Conservation (phyloP, 2,888 invertebrate species). For the Spilarctia lutea region DNA sequence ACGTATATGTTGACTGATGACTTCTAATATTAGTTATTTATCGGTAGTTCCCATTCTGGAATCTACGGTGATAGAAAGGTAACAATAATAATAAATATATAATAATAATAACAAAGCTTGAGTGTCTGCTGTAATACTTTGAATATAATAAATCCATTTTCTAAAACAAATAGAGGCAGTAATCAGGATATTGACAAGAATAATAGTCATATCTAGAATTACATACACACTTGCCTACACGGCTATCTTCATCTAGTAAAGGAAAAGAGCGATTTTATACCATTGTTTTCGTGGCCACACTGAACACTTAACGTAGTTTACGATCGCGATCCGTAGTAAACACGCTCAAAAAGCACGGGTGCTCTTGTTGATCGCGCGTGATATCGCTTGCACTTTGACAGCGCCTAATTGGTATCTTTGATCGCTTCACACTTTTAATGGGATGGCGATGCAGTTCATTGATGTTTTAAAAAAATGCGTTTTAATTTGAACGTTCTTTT, state of each 20-base stretch:
- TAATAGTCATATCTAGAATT: neutral
- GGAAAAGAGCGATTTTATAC: neutral
- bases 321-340: slow-evolving; percentile 63
- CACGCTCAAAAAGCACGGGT: slow-evolving; percentile 59
- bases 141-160: neutral
- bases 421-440: slow-evolving; percentile 53
- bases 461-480: neutral
- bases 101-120: too few species aligned
- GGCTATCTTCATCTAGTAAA: neutral
- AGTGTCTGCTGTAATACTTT: neutral
- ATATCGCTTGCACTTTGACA: slow-evolving; percentile 44
- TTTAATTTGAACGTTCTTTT: neutral
- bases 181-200: neutral
- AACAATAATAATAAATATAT: too few species aligned
- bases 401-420: slow-evolving; percentile 70
- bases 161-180: neutral
- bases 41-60: too few species aligned
- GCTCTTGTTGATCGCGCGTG: slow-evolving; percentile 52
- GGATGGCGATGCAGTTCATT: slow-evolving; percentile 13
- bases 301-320: slow-evolving; percentile 50
- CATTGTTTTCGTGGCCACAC: slow-evolving; percentile 27
- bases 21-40: too few species aligned
- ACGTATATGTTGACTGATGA: too few species aligned
- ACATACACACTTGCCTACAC: neutral
- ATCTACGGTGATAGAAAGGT: too few species aligned